Conservation (phyloP, 2,113 vertebrate genomes). For the Pangasianodon gigas region DNA sequence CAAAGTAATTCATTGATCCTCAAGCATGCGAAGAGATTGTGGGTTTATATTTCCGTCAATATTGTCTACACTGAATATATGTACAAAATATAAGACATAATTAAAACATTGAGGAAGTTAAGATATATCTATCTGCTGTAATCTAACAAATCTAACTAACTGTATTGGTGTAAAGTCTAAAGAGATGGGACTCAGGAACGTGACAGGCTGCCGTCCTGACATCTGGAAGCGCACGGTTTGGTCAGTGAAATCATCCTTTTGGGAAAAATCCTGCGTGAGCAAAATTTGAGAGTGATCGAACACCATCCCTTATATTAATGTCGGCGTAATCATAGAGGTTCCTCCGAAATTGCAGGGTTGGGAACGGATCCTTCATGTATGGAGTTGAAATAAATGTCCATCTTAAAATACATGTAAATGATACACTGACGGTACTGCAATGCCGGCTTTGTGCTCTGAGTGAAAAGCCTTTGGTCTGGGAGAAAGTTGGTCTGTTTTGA, state of each 20-base stretch:
- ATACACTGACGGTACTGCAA: not conserved
- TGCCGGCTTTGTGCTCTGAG: not conserved
- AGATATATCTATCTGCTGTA: not conserved
- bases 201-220: constrained; percentile 41
- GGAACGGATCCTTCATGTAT: not conserved
- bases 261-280: constrained; percentile 24
- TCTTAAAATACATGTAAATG: constrained; percentile 36
- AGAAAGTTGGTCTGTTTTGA: not conserved
- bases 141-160: not conserved
- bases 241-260: constrained; percentile 47
- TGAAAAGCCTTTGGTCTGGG: not conserved
- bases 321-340: constrained; percentile 47
- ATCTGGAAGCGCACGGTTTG: constrained; percentile 29
- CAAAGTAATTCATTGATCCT: too few species aligned
- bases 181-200: constrained; percentile 36
- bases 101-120: not conserved
- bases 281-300: constrained; percentile 15
- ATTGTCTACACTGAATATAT: not conserved
- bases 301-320: constrained; percentile 47
- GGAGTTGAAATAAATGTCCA: not conserved
- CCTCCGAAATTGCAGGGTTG: constrained; percentile 25
- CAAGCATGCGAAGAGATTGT: too few species aligned
- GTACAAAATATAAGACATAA: not conserved
- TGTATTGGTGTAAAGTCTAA: not conserved
- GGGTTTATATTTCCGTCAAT: too few species aligned